Base-by-base conservation (phyloP, 2,888 invertebrate species). In the Ophion costatus region DNA sequence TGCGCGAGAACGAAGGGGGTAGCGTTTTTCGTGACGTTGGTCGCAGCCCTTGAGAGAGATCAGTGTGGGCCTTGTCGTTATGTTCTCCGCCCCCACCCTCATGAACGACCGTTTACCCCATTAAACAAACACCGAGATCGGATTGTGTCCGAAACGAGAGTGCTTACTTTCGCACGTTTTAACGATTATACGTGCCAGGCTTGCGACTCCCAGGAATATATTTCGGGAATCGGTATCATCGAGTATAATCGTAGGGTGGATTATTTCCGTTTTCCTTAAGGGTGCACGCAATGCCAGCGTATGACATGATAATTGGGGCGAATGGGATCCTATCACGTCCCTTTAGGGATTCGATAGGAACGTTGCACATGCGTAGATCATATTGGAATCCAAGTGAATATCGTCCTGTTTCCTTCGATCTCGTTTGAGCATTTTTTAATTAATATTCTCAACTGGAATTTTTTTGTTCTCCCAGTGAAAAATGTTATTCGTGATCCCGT, bases 121-220 rank as follows among this genome's bases (percentile, higher is more conserved):
- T 89, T 91, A 89, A 91, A 87, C 89, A 91, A 92, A 91, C 89
- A 90, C 79, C 82, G 61, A 42, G 61, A 84, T 81, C 59, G 74
- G 77, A 79, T 83, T 75, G 74, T 63, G 59, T 61, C 51, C 61
- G 74, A 80, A 10, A 22, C 88, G 82, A 90, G 91, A 89, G 91
- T 88, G 89, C 90, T 92, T 90, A 90, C 89, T 91, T 91, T 92
- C 91, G 92, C 92, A 91, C 92, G 91, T 92, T 92, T 90, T 90
- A 89, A 83, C 91, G 85, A 91, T 92, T 90, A 91, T 42, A 71
- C 66, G 77, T 67, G 70, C 2, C 59, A 61, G 9, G 17, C 66
- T 1, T 24, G 11, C 14, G n/a, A 22, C 69, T 67, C 42, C 14
- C 56, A 42, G 64, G 73, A 51, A 61, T 56, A 63, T 66, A 71